Base-by-base conservation (phyloP, 2,797 vertebrate genomes). In the Hypotaenidia okinawae region DNA sequence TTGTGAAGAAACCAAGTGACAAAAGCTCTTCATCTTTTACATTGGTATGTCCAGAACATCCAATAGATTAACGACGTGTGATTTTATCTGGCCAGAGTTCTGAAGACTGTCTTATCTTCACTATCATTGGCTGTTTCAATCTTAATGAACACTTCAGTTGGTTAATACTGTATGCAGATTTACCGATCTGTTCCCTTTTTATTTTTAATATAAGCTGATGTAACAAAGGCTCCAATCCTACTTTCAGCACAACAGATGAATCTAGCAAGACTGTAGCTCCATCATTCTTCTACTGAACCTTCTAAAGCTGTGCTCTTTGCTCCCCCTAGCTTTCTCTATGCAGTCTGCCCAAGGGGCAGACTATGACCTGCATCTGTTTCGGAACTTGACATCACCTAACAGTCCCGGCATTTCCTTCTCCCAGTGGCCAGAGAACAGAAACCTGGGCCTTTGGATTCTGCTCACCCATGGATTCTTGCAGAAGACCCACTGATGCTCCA, bases 151-250 rank as follows among this genome's bases (percentile, higher is more conserved):
- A 5, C 18, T 86, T 88, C 41, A 68, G 30, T 10, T 64, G 14
- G 41, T 58, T 78, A 72, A 62, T 73, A 85, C 41, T 70, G 24
- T 23, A 64, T 47, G 51, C 51, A 75, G 37, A 89, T 72, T 77
- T 66, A 83, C n/a, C 79, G n/a, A 76, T 62, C 21, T 58, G 24
- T 62, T 85, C 77, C 58, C 87, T 47, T 43, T 83, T 85, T 67
- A 64, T 63, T 85, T 92, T 94, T 85, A 87, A 75, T 45, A n/a
- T 11, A 54, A 92, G 14, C 35, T 87, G 61, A 90, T 67, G 74
- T 57, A 87, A 49, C 33, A 90, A 92, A 70, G 51, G 64, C 11
- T 74, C 23, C 52, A 35, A 61, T 43, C 35, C 16, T 75, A 17
- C 49, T 52, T 78, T 52, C 39, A 87, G 67, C 21, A 30, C 2